These are phyloP conservation scores for Dryobota labecula DNA, from an alignment of 2,888 invertebrate genomes.

Conservation along the genomic window DNA sequence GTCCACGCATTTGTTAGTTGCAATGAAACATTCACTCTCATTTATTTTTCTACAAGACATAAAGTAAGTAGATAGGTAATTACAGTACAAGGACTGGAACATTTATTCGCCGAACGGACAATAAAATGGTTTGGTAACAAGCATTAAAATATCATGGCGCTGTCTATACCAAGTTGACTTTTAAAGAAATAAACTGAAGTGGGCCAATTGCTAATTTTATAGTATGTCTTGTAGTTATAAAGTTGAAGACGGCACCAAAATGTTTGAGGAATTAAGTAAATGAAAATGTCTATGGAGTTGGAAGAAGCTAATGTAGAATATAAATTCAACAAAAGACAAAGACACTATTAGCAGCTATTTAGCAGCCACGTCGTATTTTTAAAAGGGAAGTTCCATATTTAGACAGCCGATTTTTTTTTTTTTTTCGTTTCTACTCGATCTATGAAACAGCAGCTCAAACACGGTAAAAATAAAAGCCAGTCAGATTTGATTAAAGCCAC, in stretches of 20 bases:
- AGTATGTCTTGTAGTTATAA: constrained; percentile 12
- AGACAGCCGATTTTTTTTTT: background rate
- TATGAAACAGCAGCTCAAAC: background rate
- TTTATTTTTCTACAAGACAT: background rate
- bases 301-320: background rate
- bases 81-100: constrained; percentile 2
- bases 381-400: background rate
- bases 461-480: background rate
- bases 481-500: background rate
- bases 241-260: constrained; percentile 17
- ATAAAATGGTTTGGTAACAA: constrained; percentile 11
- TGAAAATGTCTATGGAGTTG: background rate
- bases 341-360: constrained; percentile 2
- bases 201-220: constrained; percentile 26
- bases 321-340: background rate
- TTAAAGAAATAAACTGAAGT: constrained; percentile 39
- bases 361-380: background rate
- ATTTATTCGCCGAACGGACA: constrained; percentile 4
- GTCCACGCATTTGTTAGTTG: no score
- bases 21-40: constrained; percentile 10
- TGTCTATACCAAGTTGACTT: constrained; percentile 13
- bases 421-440: background rate
- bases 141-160: constrained; percentile 27
- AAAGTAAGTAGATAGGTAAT: background rate
- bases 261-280: constrained; percentile 1